Conservation (phyloP, 2,888 invertebrate genomes). For the Macrosoma leucophasiata region DNA sequence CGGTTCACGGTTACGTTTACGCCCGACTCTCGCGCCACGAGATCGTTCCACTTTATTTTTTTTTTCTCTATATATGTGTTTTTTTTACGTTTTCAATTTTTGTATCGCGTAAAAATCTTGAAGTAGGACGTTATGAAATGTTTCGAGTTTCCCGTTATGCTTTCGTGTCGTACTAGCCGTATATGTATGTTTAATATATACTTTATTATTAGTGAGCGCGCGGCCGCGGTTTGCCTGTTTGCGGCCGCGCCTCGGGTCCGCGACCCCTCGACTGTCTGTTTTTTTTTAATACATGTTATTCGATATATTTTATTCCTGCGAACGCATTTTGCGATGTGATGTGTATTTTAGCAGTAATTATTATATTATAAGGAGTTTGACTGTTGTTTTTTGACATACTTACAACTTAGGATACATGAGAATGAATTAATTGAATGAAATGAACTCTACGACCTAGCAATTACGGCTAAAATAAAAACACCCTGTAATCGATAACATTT, state of each 20-base stretch:
- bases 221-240: conserved; percentile 72
- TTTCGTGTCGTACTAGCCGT: conserved; percentile 70
- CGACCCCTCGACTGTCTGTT: conserved; percentile 68
- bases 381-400: conserved; percentile 76
- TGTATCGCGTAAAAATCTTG: conserved; percentile 75
- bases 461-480: conserved; percentile 68
- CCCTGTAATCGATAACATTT: conserved; percentile 71
- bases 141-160: conserved; percentile 76
- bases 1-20: conserved; percentile 56
- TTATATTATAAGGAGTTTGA: conserved; percentile 76
- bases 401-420: conserved; percentile 71
- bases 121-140: conserved; percentile 77
- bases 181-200: conserved; percentile 69
- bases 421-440: conserved; percentile 62
- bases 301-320: conserved; percentile 88
- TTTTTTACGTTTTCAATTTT: conserved; percentile 75
- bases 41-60: conserved; percentile 55
- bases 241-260: conserved; percentile 60
- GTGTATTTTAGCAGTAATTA: conserved; percentile 78
- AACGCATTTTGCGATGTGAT: conserved; percentile 85
- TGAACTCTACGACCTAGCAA: conserved; percentile 57
- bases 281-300: conserved; percentile 78
- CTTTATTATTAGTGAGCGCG: conserved; percentile 55
- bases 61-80: conserved; percentile 73
- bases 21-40: conserved; percentile 52